Base-by-base conservation (phyloP, 2,113 vertebrate species). In the Mastomys natalensis region DNA sequence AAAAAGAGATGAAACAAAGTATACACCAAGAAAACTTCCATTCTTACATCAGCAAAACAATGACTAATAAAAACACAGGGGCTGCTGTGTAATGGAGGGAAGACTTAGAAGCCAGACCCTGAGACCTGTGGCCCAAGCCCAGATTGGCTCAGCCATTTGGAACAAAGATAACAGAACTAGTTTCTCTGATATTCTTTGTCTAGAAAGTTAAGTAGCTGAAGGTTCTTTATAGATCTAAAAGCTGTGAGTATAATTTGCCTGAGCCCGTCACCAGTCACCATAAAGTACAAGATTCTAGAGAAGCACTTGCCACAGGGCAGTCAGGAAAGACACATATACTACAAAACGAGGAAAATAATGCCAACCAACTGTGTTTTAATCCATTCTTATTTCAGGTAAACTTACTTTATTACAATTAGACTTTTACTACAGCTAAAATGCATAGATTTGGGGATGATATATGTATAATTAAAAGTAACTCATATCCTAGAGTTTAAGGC, bases 41-140 rank as follows among this genome's bases (percentile, higher is more conserved):
- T 55, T 90, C 93, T 93, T 95, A 87, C 93, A 97, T 96, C 78
- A 90, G 62, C 64, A 81, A 91, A 72, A 43, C 37, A 68, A 55
- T 97, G 93, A 97, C 87, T 96, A 90, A 96, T 6, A 19, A 73
- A 91, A 62, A 51, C 62, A 29, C 22, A 5, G 3, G 4, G 34
- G 53, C 70, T 12, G 5, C 26, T 5, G 1, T 55, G 7, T 2
- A 55, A 8, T 31, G 34, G 48, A 12, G 84, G 77, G 24, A n/a
- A 87, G n/a, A 5, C 53, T 81, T 73, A 53, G 68, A 55, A 66
- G 68, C 66, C 45, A 89, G 1, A 24, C 13, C 10, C 43, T 40
- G 72, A 72, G 34, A 12, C n/a, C n/a, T 22, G 37, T 55, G 45
- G n/a, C 70, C 48, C 76, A 87, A 55, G 51, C 31, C 66, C 62